phyloP scores from a whole-genome alignment of 1,140 invertebrate species.

The Danaus plexippus region DNA sequence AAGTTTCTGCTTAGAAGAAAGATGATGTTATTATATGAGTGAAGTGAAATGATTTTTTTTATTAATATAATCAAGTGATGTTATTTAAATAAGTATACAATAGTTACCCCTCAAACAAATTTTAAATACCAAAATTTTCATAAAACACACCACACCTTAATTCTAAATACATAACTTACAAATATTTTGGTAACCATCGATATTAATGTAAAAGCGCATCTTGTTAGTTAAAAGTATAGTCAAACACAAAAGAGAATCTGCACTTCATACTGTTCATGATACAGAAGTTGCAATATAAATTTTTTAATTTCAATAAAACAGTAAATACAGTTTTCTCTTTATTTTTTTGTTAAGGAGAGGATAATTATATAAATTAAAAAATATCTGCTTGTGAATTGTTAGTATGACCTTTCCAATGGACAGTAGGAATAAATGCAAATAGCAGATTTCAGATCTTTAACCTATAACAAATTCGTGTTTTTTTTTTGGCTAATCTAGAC shows the following conservation, averaged over 20 bases:
- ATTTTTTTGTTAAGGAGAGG: neutral
- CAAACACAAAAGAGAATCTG: slow-evolving; percentile 8
- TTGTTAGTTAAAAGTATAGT: slow-evolving; percentile 21
- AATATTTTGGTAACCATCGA: slow-evolving; percentile 32
- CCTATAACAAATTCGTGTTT: neutral
- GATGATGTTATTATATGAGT: too few relatives aligned
- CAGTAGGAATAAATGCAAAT: too few relatives aligned
- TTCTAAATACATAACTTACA: slow-evolving; percentile 46
- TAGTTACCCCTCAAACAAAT: neutral
- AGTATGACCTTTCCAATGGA: too few relatives aligned
- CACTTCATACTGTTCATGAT: neutral
- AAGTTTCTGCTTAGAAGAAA: too few relatives aligned
- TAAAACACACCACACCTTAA: slow-evolving; percentile 62
- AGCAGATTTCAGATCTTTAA: too few relatives aligned
- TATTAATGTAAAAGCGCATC: slow-evolving; percentile 38
- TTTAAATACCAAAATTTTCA: too few relatives aligned
- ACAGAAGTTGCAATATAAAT: too few relatives aligned
- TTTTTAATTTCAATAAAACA: too few relatives aligned
- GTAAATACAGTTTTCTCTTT: slow-evolving; percentile 10
- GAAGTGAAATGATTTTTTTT: too few relatives aligned
- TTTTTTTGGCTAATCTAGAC: slow-evolving; percentile 21
- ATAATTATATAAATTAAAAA: too few relatives aligned
- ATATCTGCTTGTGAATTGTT: too few relatives aligned
- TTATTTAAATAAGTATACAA: slow-evolving; percentile 5
- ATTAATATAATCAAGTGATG: too few relatives aligned